These are phyloP conservation scores for Dipodomys stephensi DNA, from an alignment of 2,113 vertebrate species.

Conservation along the genomic window DNA sequence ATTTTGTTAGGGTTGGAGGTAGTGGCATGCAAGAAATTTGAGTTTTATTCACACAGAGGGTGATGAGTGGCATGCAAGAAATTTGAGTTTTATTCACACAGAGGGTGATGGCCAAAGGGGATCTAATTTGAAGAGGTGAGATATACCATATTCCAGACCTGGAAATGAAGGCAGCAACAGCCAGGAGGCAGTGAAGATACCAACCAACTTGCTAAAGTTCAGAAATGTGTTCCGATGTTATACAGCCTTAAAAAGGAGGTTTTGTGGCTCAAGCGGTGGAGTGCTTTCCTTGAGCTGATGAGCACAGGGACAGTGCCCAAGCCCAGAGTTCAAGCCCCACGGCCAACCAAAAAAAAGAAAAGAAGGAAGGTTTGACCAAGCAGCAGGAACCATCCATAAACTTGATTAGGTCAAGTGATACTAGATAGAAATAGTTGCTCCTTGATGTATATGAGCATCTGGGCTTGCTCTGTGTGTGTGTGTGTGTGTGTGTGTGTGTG, in stretches of 20 bases:
- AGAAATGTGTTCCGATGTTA: not conserved
- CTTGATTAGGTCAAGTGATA: not conserved
- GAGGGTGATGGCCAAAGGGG: not conserved
- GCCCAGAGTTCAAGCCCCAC: too few relatives aligned
- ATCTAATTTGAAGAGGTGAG: conserved; percentile 31
- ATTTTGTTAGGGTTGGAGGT: not conserved
- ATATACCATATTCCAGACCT: not conserved
- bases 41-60: not conserved
- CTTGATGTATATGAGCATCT: not conserved
- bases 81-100: not conserved
- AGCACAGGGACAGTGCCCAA: too few relatives aligned
- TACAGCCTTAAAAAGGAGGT: not conserved
- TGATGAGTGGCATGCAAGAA: not conserved
- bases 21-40: not conserved
- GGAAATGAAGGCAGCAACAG: not conserved
- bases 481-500: too few relatives aligned
- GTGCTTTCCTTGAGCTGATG: too few relatives aligned
- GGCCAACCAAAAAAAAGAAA: too few relatives aligned
- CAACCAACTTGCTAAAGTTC: not conserved
- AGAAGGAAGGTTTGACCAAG: not conserved
- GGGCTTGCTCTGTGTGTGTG: not conserved
- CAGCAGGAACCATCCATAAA: not conserved
- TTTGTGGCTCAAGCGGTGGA: too few relatives aligned
- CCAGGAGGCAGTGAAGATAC: not conserved
- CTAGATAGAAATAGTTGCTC: not conserved